phyloP scores from a whole-genome alignment of 2,888 invertebrate species.

The Pocota personata region DNA sequence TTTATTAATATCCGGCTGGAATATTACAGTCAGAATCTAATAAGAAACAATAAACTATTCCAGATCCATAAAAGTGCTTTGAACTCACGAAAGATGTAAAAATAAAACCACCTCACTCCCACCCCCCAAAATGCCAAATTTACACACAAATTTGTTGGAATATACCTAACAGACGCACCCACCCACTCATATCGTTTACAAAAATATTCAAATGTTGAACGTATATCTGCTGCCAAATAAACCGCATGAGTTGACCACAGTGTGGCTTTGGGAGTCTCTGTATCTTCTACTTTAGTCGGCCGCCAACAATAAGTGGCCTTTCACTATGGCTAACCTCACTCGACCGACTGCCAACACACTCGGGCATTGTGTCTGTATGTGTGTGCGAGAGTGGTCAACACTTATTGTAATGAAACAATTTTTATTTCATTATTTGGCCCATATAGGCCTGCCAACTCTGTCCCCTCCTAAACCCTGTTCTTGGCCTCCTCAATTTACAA shows the following conservation, averaged over 20 bases:
- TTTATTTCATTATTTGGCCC: constrained; percentile 59
- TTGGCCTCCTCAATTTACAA: constrained; percentile 3
- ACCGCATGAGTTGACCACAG: constrained; percentile 53
- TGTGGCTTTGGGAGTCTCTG: constrained; percentile 47
- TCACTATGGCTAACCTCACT: constrained; percentile 40
- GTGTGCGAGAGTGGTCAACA: constrained; percentile 45
- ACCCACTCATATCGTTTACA: neutral
- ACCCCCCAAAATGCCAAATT: neutral
- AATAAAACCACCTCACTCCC: neutral
- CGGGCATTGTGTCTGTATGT: neutral
- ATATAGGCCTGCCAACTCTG: constrained; percentile 23
- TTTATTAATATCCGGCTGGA: no score
- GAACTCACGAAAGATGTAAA: constrained; percentile 8
- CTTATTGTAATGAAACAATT: constrained; percentile 65
- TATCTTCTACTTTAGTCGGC: constrained; percentile 9
- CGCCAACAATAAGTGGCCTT: constrained; percentile 36
- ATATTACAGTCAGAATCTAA: no score
- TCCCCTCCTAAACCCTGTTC: neutral
- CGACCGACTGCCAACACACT: constrained; percentile 15
- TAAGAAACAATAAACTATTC: no score
- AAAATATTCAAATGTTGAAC: neutral
- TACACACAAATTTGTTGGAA: constrained; percentile 7
- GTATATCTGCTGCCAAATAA: constrained; percentile 22
- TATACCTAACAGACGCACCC: neutral
- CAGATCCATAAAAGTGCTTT: no score